Percentiles rank a stretch among this genome's conserved stretches.
Evolutionary conservation across 2,113 vertebrate genomes (phyloP).

Genomic region (Podiceps cristatus): DNA sequence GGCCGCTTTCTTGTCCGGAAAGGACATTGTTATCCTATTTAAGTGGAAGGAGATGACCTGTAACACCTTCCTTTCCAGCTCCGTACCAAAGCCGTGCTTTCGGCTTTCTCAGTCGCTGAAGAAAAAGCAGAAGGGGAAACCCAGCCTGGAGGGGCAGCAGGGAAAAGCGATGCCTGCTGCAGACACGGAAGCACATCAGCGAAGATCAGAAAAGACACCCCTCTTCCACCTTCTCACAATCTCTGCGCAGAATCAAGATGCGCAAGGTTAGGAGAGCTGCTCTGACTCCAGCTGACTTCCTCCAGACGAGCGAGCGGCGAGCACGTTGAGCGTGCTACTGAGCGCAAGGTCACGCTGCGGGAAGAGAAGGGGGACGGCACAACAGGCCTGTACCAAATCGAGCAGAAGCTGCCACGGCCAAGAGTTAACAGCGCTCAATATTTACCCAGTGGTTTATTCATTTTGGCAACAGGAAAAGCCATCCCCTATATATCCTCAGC

Average conservation of each 20-base stretch:
- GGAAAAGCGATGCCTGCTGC: neutral
- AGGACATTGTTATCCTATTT: neutral
- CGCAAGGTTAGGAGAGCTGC: neutral
- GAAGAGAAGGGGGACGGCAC: neutral
- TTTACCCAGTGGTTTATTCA: neutral
- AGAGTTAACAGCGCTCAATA: neutral
- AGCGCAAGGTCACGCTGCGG: neutral
- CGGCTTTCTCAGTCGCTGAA: neutral
- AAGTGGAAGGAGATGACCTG: slow-evolving; percentile 6
- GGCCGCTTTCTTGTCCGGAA: neutral
- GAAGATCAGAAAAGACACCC: neutral
- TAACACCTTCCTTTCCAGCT: neutral
- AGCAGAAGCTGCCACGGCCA: neutral
- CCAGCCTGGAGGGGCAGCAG: neutral
- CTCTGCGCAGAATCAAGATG: neutral
- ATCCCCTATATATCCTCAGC: neutral
- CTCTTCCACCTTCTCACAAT: neutral
- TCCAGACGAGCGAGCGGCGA: accelerated
- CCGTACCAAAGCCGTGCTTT: accelerated
- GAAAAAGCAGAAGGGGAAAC: neutral
- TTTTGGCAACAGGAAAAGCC: neutral
- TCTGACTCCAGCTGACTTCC: neutral
- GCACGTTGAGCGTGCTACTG: accelerated
- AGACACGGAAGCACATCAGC: neutral
- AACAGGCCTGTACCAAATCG: neutral